Evolutionary conservation across 2,888 invertebrate species (phyloP).

Genomic region (Acronicta leporina): DNA sequence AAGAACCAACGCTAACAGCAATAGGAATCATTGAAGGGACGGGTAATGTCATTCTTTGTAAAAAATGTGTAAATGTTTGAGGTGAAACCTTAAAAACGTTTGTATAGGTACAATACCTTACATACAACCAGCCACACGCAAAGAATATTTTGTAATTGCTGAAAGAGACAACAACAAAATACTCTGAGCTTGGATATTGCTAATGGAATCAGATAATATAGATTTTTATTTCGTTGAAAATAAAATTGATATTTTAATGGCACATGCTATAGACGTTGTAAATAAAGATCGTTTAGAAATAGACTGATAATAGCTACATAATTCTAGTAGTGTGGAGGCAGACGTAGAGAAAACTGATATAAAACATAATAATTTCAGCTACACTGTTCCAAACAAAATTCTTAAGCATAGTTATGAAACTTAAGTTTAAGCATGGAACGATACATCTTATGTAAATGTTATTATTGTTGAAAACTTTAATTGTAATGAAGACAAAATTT

Average conservation of each 20-base stretch:
- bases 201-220: conserved; percentile 48
- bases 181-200: conserved; percentile 79
- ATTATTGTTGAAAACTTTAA: conserved; percentile 10
- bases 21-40: conserved; percentile 53
- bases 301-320: conserved; percentile 17
- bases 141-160: conserved; percentile 95
- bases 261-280: conserved; percentile 49
- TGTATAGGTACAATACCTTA: conserved; percentile 91
- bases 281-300: conserved; percentile 15
- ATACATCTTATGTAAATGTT: background rate
- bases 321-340: conserved; percentile 48
- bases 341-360: background rate
- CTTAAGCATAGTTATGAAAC: background rate
- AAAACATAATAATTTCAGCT: background rate
- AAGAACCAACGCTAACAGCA: conserved; percentile 46
- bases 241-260: conserved; percentile 37
- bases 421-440: background rate
- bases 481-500: conserved; percentile 4
- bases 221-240: conserved; percentile 19
- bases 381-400: background rate
- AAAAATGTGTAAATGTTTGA: conserved; percentile 83
- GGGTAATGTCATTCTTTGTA: conserved; percentile 81
- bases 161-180: conserved; percentile 90
- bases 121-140: conserved; percentile 95
- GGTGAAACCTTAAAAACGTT: conserved; percentile 79